Percentiles rank a stretch among this genome's conserved stretches.
Evolutionary conservation across 2,888 invertebrate genomes (phyloP).

Genomic region (Lysandra bellargus): DNA sequence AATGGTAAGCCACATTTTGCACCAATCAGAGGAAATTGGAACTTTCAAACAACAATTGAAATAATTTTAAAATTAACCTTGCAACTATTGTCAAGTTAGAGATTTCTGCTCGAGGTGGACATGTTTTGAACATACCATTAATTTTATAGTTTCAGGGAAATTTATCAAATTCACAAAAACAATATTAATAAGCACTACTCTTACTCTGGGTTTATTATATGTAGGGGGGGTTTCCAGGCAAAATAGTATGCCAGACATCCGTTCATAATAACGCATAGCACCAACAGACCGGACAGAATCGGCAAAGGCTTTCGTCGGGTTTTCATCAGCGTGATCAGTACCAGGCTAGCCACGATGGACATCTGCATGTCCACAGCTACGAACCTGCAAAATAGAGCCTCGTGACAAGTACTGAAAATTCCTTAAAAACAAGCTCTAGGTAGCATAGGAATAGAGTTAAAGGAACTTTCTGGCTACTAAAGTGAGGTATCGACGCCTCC

Average conservation of each 20-base stretch:
- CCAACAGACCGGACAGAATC: conserved; percentile 45
- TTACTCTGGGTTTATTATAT: conserved; percentile 55
- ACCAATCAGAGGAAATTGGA: no score
- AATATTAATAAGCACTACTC: conserved; percentile 35
- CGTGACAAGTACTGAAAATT: no score
- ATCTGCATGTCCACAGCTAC: conserved; percentile 63
- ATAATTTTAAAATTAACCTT: no score
- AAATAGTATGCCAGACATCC: conserved; percentile 48
- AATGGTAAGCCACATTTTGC: no score
- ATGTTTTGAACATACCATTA: no score
- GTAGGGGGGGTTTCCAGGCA: conserved; percentile 53
- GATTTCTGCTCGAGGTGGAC: no score
- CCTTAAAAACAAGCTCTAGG: no score
- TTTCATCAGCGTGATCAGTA: conserved; percentile 48
- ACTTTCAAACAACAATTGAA: no score
- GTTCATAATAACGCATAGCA: conserved; percentile 45
- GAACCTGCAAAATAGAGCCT: conserved; percentile 48
- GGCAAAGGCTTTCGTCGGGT: conserved; percentile 43
- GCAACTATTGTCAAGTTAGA: no score
- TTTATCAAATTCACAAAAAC: not conserved
- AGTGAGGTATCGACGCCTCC: no score
- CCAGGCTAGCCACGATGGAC: conserved; percentile 47
- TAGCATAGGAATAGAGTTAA: no score
- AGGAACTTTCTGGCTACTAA: no score
- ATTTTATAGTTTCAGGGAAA: not conserved